Evolutionary conservation across 2,113 vertebrate genomes (phyloP).

Genomic region (Periophthalmus modestus): DNA sequence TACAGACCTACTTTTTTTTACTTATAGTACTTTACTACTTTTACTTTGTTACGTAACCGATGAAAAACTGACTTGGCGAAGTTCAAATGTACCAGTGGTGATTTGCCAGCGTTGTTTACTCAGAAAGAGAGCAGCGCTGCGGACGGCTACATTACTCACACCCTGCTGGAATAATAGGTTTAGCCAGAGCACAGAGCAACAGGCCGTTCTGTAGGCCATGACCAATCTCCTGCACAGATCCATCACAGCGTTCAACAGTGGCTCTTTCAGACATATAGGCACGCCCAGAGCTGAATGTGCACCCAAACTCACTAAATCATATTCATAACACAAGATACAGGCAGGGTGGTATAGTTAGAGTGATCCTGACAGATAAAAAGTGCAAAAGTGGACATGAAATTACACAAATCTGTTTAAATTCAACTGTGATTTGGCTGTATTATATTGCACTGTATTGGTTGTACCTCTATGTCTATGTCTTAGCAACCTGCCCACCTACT

Average conservation of each 20-base stretch:
- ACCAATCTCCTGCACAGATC: conserved; percentile 67
- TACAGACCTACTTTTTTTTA: too few species aligned
- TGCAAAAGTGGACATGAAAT: background rate
- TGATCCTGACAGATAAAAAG: background rate
- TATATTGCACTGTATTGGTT: background rate
- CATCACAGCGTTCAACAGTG: conserved; percentile 65
- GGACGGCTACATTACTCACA: conserved; percentile 29
- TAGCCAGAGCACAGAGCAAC: conserved; percentile 18
- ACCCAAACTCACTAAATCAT: conserved; percentile 18
- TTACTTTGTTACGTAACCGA: background rate
- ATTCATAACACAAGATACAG: conserved; percentile 23
- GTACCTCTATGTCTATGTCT: background rate
- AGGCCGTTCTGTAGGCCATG: conserved; percentile 47
- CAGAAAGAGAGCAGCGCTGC: conserved; percentile 43
- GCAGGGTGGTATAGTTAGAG: background rate
- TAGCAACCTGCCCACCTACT: too few species aligned
- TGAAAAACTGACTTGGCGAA: conserved; percentile 19
- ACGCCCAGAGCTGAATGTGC: conserved; percentile 34
- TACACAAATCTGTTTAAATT: background rate
- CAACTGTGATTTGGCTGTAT: background rate
- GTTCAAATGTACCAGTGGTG: background rate
- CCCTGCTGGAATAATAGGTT: conserved; percentile 42
- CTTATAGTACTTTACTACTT: too few species aligned
- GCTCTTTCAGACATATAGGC: conserved; percentile 35
- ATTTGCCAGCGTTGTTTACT: conserved; percentile 21